These are phyloP conservation scores for Chromobotia macracanthus DNA, from an alignment of 2,797 vertebrate genomes.

Conservation along the genomic window DNA sequence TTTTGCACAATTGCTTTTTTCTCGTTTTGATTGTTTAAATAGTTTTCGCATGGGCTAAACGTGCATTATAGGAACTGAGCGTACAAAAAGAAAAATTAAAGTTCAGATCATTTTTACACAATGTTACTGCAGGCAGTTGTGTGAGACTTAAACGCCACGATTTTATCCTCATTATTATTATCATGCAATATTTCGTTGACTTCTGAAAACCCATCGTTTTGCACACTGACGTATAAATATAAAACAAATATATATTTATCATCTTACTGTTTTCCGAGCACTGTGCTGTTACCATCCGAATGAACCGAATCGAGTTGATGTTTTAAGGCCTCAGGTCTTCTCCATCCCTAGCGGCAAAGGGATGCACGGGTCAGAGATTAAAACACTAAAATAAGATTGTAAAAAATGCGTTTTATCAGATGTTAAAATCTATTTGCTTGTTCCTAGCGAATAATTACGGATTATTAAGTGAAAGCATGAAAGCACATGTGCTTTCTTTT, in stretches of 20 bases:
- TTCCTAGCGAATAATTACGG: background rate
- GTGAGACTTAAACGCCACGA: background rate
- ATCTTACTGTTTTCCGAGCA: background rate
- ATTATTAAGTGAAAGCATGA: background rate
- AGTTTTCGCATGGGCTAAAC: background rate
- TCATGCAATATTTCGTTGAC: background rate
- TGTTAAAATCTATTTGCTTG: background rate
- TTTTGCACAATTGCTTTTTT: background rate
- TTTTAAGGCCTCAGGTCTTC: conserved; percentile 18
- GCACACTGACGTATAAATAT: background rate
- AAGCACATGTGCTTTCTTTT: background rate
- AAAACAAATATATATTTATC: background rate
- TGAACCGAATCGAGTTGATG: conserved; percentile 10
- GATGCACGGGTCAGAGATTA: background rate
- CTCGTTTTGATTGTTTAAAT: background rate
- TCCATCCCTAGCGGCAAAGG: conserved; percentile 5
- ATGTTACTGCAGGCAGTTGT: background rate
- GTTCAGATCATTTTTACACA: background rate
- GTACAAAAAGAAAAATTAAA: background rate
- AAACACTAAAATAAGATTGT: background rate
- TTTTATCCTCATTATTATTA: background rate
- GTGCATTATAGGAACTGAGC: background rate
- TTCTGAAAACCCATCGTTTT: background rate
- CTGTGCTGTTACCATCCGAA: background rate
- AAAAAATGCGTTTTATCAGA: background rate